Conservation (phyloP, 2,888 invertebrate species). For the Zaprionus obscuricornis region DNA sequence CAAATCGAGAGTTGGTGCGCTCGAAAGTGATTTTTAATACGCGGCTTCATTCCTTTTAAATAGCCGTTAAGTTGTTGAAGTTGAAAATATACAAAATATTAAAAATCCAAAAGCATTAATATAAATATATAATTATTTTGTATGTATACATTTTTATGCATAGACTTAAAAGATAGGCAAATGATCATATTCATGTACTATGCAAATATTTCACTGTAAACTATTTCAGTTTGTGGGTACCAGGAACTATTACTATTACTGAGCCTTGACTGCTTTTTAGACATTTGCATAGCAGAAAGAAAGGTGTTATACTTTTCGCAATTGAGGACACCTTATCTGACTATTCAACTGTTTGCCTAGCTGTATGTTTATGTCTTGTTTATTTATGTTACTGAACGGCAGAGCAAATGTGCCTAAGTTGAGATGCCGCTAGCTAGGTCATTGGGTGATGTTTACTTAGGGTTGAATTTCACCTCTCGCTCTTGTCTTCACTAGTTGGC, state of each 20-base stretch:
- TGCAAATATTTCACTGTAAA: constrained; percentile 46
- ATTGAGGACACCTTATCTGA: constrained; percentile 29
- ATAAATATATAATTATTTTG: constrained; percentile 48
- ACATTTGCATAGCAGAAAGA: constrained; percentile 54
- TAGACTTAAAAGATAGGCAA: too few relatives aligned
- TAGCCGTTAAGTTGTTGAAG: not conserved
- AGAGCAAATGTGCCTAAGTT: constrained; percentile 63
- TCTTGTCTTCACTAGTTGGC: too few relatives aligned
- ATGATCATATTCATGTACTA: too few relatives aligned
- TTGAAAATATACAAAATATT: constrained; percentile 20
- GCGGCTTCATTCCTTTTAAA: constrained; percentile 91
- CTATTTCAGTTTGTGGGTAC: constrained; percentile 9
- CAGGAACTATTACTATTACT: constrained; percentile 11
- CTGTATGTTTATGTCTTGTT: constrained; percentile 50
- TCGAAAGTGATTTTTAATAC: constrained; percentile 95
- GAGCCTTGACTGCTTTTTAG: constrained; percentile 38
- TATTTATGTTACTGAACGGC: constrained; percentile 44
- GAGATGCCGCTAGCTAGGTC: constrained; percentile 46
- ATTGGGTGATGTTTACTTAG: constrained; percentile 21
- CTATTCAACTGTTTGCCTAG: constrained; percentile 11
- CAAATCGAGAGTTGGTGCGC: constrained; percentile 98
- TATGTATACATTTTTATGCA: constrained; percentile 40
- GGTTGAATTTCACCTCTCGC: not conserved
- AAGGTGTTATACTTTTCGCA: constrained; percentile 44
- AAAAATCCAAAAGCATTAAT: constrained; percentile 39